Base-by-base conservation (phyloP, 2,888 invertebrate genomes). In the Prosapia bicincta region DNA sequence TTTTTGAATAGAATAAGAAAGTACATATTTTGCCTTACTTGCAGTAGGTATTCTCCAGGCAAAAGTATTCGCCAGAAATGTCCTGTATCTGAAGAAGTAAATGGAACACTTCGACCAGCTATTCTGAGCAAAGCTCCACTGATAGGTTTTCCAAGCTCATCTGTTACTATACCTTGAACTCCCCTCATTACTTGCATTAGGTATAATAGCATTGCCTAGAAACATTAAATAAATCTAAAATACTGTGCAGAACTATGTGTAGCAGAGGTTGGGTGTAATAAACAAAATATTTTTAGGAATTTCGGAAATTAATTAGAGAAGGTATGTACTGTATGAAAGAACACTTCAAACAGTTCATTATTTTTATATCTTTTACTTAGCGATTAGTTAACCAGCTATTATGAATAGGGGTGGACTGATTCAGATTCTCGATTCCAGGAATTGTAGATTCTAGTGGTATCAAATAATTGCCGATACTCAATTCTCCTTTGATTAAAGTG, bases 51-150 rank as follows among this genome's bases (percentile, higher is more conserved):
- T 72, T 89, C 88, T 80, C 97, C 97, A 0, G 97, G 97, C 78
- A 97, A 85, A 25, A 98, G 86, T 78, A 98, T 91, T 82, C 96
- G 90, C 97, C 96, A 98, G 86, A 94, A 98, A 85, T 98, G 97
- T n/a, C 97, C 97, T 84, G 93, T 92, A 83, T 93, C 92, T 9
- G 95, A 95, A 72, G 93, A 93, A 84, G 92, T 92, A 85, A 96
- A 95, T 71, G 91, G 90, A 80, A 96, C 93, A 83, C 96, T 94
- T 71, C 96, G 90, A 0, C 92, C 91, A 83, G 92, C 92, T 54
- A 97, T 90, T 83, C 92, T 92, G 77, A 96, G 85, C 7, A 91
- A 88, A 10, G 94, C 95, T 72, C 92, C 91, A 82, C 94, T 93
- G 72, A 96, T 88, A 0, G 95, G 93, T 83, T 90, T 90, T 72